Base-by-base conservation (phyloP, 2,113 vertebrate species). In the Loxodonta africana region DNA sequence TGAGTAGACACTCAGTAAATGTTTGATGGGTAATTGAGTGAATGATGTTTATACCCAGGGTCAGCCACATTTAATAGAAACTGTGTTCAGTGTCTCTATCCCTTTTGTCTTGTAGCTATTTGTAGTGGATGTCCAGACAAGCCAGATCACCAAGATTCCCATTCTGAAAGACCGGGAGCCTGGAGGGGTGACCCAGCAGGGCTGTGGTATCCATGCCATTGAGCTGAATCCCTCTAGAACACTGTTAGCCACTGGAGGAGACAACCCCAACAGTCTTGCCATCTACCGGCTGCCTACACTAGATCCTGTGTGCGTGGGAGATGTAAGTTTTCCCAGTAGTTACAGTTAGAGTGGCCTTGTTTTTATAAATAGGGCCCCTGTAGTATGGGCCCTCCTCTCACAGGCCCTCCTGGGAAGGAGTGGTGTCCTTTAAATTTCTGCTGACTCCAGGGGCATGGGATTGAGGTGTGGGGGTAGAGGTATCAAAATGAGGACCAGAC, bases 261-360 rank as follows among this genome's bases (percentile, higher is more conserved):
- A 99, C 98, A 99, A 99, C 98, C 99, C 99, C 65, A 99, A 99
- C 98, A 99, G 99, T 98, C 98, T 99, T 88, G 99, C 99, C 30
- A 98, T 99, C 97, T 99, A 99, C 97, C 99, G 99, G 71, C 99
- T 99, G 90, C 99, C 99, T 94, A 99, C 99, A 0, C 98, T 99
- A 0, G 99, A 99, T 98, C 99, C 99, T 12, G 99, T 99, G 93
- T 99, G 99, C 91, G 99, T 99, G 94, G 99, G 99, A 97, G 99
- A 99, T 98, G 99, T 99, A 99, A 99, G 99, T 99, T 80, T n/a
- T 63, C 67, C 6, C 57, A 41, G 0, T 91, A 82, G 53, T 78
- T 71, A 2, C 69, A 30, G 21, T 91, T 73, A 84, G 82, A 92
- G 3, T 69, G 71, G 51, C 69, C 37, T 91, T 95, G 57, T 91